Base-by-base conservation (phyloP, 2,888 invertebrate species). In the Thereva nobilitata region DNA sequence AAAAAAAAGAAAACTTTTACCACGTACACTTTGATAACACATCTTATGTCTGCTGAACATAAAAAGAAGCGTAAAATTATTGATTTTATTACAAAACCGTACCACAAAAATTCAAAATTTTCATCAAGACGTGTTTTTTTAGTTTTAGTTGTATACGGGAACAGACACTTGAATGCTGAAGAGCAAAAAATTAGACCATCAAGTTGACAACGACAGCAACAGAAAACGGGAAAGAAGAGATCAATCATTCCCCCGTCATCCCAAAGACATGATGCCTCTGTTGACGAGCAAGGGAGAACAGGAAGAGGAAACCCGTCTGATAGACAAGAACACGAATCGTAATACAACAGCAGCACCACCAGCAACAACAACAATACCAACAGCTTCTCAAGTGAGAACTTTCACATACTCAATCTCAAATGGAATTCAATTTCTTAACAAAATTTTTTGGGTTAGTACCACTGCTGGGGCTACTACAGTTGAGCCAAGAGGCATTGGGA, bases 181-280 rank as follows among this genome's bases (percentile, higher is more conserved):
- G 6, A 55, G 23, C 5, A 57, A 57, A 45, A 49, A 49, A 59
- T 47, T 41, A 41, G 47, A 37, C 38, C 35, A 45, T 59, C 59
- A 49, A 45, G 59, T 59, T 38, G 59, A 59, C 47, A 37, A 59
- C 49, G 59, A 45, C 49, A 47, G 12, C 47, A 59, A 8, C 59
- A 35, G 59, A 59, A 59, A 59, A 10, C 59, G 47, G 59, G 34
- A 45, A 45, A 59, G 59, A 59, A 59, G 47, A 59, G 59, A 59
- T 59, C 59, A 59, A 59, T 59, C 59, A 59, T 59, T 59, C 47
- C 23, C 23, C 34, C 59, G 59, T 47, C 59, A 59, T 59, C 59
- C 38, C 10, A 59, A 59, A 59, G 49, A 59, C 59, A 49, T 47
- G 59, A 59, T 59, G 59, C 59, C 47, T 49, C 47, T 38, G 49